These are phyloP conservation scores for Halichoerus grypus DNA, from an alignment of 2,113 vertebrate species.

Conservation along the genomic window DNA sequence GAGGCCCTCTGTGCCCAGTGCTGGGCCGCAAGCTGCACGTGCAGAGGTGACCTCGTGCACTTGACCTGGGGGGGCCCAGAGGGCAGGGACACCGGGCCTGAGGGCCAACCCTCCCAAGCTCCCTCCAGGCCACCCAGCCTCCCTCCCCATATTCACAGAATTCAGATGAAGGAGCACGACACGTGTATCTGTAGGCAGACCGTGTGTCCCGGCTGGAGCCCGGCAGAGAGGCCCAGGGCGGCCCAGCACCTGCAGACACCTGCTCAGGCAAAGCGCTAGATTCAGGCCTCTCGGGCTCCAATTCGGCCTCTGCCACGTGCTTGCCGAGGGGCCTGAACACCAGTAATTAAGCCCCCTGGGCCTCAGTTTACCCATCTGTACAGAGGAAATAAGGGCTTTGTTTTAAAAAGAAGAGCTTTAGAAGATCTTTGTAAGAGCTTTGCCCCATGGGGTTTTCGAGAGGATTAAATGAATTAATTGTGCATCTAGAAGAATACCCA, in stretches of 20 bases:
- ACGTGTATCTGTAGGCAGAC: accelerated
- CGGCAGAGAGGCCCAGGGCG: no score
- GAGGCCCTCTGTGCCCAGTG: neutral
- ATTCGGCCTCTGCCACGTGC: accelerated
- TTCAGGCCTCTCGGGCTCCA: accelerated
- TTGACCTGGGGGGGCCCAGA: accelerated
- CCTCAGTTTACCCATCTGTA: neutral
- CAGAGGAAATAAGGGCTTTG: neutral
- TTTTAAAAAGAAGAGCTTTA: neutral
- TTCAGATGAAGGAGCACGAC: neutral
- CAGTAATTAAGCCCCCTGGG: neutral
- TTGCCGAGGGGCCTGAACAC: no score
- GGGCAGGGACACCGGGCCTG: accelerated
- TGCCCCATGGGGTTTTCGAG: accelerated
- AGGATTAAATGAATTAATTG: neutral
- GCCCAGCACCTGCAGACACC: neutral
- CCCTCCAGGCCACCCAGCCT: accelerated
- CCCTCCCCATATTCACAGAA: neutral
- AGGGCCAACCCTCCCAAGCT: accelerated
- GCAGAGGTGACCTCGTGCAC: accelerated
- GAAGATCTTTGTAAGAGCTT: neutral
- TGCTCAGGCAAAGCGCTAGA: accelerated
- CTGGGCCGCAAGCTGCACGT: neutral
- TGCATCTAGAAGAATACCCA: accelerated
- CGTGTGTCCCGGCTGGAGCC: neutral